Evolutionary conservation across 2,797 vertebrate genomes (phyloP).

Genomic region (Danio jaintianensis): DNA sequence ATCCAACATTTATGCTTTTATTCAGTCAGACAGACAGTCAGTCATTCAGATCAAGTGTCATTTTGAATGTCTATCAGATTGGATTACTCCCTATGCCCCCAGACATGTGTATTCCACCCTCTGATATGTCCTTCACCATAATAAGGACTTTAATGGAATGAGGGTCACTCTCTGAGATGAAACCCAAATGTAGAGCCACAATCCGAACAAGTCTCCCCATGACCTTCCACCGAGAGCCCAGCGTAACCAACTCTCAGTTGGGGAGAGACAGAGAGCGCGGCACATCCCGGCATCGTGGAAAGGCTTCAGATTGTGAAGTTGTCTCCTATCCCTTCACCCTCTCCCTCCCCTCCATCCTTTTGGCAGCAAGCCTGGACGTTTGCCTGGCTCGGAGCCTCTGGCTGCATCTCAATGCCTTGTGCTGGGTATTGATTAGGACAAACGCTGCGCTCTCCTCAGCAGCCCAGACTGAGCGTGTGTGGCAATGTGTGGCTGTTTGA

Average conservation of each 20-base stretch:
- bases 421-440: slow-evolving; percentile 76
- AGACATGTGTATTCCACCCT: not conserved
- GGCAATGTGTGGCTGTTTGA: slow-evolving; percentile 66
- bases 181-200: not conserved
- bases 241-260: slow-evolving; percentile 5
- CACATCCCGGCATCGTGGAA: not conserved
- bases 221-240: slow-evolving; percentile 11
- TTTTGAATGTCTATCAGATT: not conserved
- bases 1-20: too few species aligned
- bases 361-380: slow-evolving; percentile 70
- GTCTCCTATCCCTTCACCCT: slow-evolving; percentile 13
- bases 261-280: not conserved
- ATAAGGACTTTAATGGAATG: not conserved
- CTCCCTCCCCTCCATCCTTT: slow-evolving; percentile 38
- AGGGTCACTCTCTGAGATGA: not conserved
- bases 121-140: not conserved
- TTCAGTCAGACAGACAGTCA: too few species aligned
- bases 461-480: slow-evolving; percentile 58
- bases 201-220: not conserved
- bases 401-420: slow-evolving; percentile 71
- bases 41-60: too few species aligned
- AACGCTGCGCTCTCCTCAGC: slow-evolving; percentile 65
- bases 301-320: slow-evolving; percentile 43
- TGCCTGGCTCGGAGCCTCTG: slow-evolving; percentile 68
- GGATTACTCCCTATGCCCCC: not conserved